A percentile compares a stretch with the other conserved stretches of the same genome.
Evolutionary conservation across 2,113 vertebrate genomes (phyloP).

Genomic region (Gobius niger): DNA sequence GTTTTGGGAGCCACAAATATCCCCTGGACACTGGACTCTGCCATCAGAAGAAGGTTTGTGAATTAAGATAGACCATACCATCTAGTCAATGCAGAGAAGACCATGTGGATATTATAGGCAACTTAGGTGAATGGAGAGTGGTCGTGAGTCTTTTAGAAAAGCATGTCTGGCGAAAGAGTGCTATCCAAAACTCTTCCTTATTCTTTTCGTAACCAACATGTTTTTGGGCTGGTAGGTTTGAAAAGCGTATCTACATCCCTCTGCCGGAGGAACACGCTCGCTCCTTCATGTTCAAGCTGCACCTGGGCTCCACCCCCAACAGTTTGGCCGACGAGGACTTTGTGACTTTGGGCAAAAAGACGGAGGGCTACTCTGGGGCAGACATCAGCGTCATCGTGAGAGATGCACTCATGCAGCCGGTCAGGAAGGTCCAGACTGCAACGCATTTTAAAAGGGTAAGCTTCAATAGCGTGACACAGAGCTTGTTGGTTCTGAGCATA

Average conservation of each 20-base stretch:
- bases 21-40: conserved; percentile 93
- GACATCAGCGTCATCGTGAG: conserved; percentile 90
- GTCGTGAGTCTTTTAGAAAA: too few relatives aligned
- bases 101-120: too few relatives aligned
- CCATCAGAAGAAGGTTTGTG: conserved; percentile 88
- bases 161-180: too few relatives aligned
- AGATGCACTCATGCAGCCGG: conserved; percentile 93
- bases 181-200: too few relatives aligned
- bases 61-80: background rate
- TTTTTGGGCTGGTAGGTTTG: conserved; percentile 79
- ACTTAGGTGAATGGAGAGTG: too few relatives aligned
- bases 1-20: conserved; percentile 95
- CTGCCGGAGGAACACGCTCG: conserved; percentile 89
- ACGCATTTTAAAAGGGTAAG: conserved; percentile 91
- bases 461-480: background rate
- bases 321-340: conserved; percentile 81
- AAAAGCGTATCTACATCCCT: conserved; percentile 94
- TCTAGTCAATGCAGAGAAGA: too few relatives aligned
- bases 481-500: too few relatives aligned
- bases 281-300: conserved; percentile 87
- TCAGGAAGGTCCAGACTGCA: conserved; percentile 89
- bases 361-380: conserved; percentile 89
- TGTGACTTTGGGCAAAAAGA: conserved; percentile 80
- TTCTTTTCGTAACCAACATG: background rate
- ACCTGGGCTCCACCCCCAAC: conserved; percentile 86